These are phyloP conservation scores for Macrotrachela quadricornifera DNA, from an alignment of 1,140 invertebrate species.

Conservation along the genomic window DNA sequence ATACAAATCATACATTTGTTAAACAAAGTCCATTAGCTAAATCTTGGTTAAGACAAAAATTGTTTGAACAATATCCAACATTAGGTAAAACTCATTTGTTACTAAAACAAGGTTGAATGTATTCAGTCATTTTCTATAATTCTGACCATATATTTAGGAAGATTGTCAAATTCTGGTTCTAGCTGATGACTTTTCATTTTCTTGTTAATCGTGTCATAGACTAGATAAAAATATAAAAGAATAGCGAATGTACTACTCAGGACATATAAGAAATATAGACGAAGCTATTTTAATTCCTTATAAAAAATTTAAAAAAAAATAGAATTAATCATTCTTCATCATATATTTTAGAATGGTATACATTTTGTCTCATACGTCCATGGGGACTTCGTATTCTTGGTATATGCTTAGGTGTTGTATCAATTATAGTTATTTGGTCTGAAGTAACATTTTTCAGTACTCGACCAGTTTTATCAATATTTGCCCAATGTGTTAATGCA, in stretches of 20 bases:
- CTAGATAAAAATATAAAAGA: no score
- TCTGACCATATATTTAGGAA: no score
- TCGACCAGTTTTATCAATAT: constrained; percentile 67
- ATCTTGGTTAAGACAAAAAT: constrained; percentile 13
- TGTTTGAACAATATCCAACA: neutral
- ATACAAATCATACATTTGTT: constrained; percentile 43
- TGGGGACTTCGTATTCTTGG: constrained; percentile 51
- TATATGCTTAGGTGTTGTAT: constrained; percentile 51
- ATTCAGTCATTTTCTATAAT: no score
- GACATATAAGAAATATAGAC: no score
- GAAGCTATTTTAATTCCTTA: no score
- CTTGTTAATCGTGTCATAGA: constrained; percentile 11
- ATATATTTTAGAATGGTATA: constrained; percentile 64
- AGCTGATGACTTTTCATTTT: constrained; percentile 8
- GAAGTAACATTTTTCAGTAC: constrained; percentile 91
- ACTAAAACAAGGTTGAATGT: no score
- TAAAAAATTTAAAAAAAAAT: neutral
- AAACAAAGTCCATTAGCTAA: constrained; percentile 44
- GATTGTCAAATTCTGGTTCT: no score
- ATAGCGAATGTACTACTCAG: no score
- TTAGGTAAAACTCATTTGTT: no score
- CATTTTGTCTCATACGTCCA: constrained; percentile 57
- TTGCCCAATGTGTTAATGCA: constrained; percentile 67
- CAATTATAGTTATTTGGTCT: constrained; percentile 80
- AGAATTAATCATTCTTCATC: neutral